Percentiles rank a stretch among this genome's conserved stretches.
Evolutionary conservation across 2,888 invertebrate species (phyloP).

Genomic region (Furcula furcula): DNA sequence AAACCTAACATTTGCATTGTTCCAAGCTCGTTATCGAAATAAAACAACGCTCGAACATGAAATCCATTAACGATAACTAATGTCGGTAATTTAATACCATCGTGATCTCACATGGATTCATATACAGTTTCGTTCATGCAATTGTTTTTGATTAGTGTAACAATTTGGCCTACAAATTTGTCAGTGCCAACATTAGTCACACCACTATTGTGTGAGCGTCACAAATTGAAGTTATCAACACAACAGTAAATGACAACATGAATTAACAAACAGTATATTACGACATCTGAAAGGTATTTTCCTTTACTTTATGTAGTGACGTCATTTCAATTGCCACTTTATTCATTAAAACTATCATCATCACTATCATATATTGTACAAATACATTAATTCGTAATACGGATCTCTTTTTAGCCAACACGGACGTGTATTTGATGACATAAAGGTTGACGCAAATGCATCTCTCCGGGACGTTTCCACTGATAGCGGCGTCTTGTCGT

Average conservation of each 20-base stretch:
- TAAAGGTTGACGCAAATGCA: too few species aligned
- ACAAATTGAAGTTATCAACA: conserved; percentile 42
- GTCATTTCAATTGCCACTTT: conserved; percentile 10
- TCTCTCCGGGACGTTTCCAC: too few species aligned
- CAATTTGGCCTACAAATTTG: conserved; percentile 53
- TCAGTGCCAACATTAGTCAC: conserved; percentile 40
- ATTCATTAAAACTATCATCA: conserved; percentile 2
- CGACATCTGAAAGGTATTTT: conserved; percentile 9
- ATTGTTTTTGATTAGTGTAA: conserved; percentile 58
- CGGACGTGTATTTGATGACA: too few species aligned
- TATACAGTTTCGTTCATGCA: conserved; percentile 35
- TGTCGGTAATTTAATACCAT: conserved; percentile 27
- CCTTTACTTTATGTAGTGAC: conserved; percentile 10
- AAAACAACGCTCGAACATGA: conserved; percentile 4
- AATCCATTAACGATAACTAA: conserved; percentile 16
- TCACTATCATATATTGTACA: too few species aligned
- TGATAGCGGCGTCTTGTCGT: too few species aligned
- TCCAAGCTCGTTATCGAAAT: not conserved
- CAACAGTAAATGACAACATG: conserved; percentile 22
- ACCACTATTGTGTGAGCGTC: conserved; percentile 33
- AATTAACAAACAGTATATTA: conserved; percentile 18
- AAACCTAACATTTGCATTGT: conserved; percentile 1
- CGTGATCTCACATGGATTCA: conserved; percentile 41
- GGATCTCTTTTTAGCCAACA: too few species aligned
- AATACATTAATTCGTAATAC: too few species aligned